Evolutionary conservation across 1,140 invertebrate genomes (phyloP).

Genomic region (Temnothorax nylanderi): DNA sequence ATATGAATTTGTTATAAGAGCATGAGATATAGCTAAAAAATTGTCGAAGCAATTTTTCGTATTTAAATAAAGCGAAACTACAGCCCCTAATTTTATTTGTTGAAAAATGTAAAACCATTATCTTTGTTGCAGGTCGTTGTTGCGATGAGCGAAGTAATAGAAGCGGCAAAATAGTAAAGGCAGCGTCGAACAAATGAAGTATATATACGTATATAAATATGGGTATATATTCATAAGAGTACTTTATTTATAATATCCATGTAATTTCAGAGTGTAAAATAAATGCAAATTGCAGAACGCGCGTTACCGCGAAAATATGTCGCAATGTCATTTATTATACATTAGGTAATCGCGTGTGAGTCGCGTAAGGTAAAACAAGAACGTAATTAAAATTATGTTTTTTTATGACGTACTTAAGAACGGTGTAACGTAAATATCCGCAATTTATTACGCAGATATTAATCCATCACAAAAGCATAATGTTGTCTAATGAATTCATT

Average conservation of each 20-base stretch:
- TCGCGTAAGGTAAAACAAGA: background rate
- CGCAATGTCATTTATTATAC: slow-evolving; percentile 10
- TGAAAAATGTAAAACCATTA: background rate
- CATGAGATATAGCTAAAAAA: background rate
- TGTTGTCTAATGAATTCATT: background rate
- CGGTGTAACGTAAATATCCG: background rate
- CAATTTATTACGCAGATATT: background rate
- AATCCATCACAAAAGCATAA: background rate
- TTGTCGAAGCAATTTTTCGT: background rate
- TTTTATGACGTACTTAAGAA: slow-evolving; percentile 1
- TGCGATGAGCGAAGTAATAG: background rate
- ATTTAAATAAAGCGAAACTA: background rate
- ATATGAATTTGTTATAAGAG: background rate
- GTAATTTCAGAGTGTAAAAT: slow-evolving; percentile 19
- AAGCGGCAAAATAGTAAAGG: background rate
- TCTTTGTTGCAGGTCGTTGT: slow-evolving; percentile 14
- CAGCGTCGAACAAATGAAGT: background rate
- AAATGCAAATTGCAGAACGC: background rate
- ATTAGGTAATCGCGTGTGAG: background rate
- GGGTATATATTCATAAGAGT: background rate
- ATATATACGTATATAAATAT: background rate
- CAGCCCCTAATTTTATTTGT: background rate
- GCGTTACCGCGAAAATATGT: background rate
- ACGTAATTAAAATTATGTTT: slow-evolving; percentile 19
- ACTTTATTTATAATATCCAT: background rate